Evolutionary conservation across 2,888 invertebrate species (phyloP).

Genomic region (Clanis bilineata): DNA sequence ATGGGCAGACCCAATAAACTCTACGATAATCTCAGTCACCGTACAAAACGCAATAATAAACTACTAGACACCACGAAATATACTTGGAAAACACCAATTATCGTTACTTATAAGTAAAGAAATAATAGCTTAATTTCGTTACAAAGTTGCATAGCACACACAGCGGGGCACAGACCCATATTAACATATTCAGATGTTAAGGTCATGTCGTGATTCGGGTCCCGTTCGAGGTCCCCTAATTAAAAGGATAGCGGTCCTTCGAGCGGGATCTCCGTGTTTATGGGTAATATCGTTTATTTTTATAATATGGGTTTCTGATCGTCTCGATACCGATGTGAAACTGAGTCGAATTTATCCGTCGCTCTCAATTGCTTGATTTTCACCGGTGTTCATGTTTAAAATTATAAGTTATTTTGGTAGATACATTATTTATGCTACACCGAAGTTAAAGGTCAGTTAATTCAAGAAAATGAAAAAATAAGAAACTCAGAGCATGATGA

Average conservation of each 20-base stretch:
- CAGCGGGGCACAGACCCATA: not conserved
- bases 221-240: conserved; percentile 35
- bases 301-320: conserved; percentile 8
- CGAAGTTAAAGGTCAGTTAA: not conserved
- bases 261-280: conserved; percentile 1
- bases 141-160: not conserved
- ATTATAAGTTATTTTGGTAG: conserved; percentile 1
- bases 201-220: conserved; percentile 30
- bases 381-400: not conserved
- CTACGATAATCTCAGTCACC: too few species aligned
- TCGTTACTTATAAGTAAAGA: not conserved
- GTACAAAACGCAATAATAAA: too few species aligned
- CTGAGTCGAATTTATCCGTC: not conserved
- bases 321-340: not conserved
- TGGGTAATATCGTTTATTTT: conserved; percentile 12
- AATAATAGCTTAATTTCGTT: not conserved
- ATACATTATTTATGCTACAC: too few species aligned
- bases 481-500: too few species aligned
- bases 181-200: conserved; percentile 9
- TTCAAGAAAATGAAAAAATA: too few species aligned
- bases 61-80: too few species aligned
- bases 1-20: too few species aligned
- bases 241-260: conserved; percentile 28
- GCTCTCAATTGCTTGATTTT: conserved; percentile 3
- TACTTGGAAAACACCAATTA: too few species aligned